A percentile compares a stretch with the other conserved stretches of the same genome.
phyloP scores from a whole-genome alignment of 2,113 vertebrate genomes.

The Crypturellus undulatus region DNA sequence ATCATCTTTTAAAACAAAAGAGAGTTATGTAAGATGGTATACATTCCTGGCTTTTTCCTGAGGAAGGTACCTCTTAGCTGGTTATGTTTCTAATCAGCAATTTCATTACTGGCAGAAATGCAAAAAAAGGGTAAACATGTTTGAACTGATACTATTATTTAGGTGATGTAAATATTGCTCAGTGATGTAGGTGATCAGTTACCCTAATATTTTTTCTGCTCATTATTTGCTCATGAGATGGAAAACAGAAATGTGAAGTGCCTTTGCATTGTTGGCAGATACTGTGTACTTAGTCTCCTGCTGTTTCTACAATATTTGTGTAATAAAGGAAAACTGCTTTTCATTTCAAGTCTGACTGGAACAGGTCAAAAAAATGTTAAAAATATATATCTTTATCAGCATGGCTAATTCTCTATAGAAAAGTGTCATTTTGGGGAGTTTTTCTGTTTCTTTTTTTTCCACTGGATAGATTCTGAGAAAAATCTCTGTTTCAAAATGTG shows the following conservation, averaged over 20 bases:
- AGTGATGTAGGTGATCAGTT: neutral
- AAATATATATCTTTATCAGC: neutral
- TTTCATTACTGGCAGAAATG: neutral
- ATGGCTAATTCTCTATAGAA: neutral
- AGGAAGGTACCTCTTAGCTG: neutral
- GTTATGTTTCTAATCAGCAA: neutral
- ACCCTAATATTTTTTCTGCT: neutral
- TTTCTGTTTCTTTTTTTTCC: neutral
- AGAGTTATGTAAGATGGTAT: neutral
- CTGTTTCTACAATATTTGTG: neutral
- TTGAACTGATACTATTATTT: neutral
- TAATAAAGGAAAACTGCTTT: neutral
- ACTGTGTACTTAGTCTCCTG: neutral
- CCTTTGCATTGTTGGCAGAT: neutral
- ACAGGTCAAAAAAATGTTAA: neutral
- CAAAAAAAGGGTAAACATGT: neutral
- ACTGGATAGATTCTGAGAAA: neutral
- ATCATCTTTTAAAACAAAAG: neutral
- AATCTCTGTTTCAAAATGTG: neutral
- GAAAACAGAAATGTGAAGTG: neutral
- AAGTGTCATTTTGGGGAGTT: neutral
- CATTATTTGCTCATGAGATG: neutral
- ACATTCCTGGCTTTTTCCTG: neutral
- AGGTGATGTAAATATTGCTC: neutral
- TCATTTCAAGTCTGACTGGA: neutral